Conservation (phyloP, 2,797 vertebrate species). For the Amazona ochrocephala region DNA sequence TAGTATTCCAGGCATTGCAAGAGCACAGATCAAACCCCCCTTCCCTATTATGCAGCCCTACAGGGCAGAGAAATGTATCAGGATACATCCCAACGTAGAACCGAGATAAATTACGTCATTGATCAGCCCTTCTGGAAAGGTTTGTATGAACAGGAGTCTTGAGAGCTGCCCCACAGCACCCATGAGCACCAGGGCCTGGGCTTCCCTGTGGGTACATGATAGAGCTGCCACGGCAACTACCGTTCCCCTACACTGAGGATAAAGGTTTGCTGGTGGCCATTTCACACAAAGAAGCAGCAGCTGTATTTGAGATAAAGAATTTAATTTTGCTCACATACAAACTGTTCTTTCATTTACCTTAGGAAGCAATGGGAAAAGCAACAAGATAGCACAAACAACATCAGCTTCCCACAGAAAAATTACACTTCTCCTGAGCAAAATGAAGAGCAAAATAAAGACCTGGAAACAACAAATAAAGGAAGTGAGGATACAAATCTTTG, state of each 20-base stretch:
- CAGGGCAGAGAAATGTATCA: not conserved
- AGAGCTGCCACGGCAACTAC: not conserved
- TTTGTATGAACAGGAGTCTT: not conserved
- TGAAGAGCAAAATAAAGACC: not conserved
- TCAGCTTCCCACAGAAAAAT: not conserved
- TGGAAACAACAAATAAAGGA: not conserved
- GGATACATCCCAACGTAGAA: not conserved
- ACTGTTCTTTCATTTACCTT: not conserved
- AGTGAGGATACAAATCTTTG: not conserved
- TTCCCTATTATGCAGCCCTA: not conserved
- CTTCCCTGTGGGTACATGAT: not conserved
- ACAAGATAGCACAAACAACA: not conserved
- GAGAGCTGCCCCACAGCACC: not conserved
- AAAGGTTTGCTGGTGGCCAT: not conserved
- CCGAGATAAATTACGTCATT: not conserved
- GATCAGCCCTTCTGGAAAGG: not conserved
- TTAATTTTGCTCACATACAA: not conserved
- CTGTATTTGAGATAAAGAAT: not conserved
- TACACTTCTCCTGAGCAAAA: not conserved
- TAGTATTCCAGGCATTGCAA: not conserved
- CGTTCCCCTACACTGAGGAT: not conserved
- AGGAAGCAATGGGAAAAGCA: not conserved
- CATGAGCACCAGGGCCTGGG: not conserved
- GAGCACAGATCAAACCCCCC: not conserved
- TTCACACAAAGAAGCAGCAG: not conserved